Conservation (phyloP, 2,888 invertebrate species). For the Himalopsyche kuldschensis region DNA sequence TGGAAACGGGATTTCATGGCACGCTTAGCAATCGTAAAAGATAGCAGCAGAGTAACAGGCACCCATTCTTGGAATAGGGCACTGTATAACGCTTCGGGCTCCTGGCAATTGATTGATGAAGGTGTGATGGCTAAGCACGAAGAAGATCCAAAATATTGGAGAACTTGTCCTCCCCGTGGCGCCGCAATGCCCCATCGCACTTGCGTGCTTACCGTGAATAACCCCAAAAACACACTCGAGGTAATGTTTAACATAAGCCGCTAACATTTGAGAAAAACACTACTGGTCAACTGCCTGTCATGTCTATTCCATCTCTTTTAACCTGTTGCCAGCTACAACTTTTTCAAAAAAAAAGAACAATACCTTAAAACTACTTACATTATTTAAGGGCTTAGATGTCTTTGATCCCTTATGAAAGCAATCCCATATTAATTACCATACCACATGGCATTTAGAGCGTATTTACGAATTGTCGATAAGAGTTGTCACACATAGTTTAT, state of each 20-base stretch:
- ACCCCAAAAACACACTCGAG: background rate
- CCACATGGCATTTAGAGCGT: too few relatives aligned
- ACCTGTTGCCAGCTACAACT: too few relatives aligned
- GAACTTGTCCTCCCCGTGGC: background rate
- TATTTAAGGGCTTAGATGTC: too few relatives aligned
- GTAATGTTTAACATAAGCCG: background rate
- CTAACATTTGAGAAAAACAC: background rate
- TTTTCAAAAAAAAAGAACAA: too few relatives aligned
- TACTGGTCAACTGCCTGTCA: too few relatives aligned
- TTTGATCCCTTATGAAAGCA: too few relatives aligned
- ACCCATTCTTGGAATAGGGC: background rate
- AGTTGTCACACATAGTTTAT: too few relatives aligned
- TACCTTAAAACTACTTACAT: too few relatives aligned
- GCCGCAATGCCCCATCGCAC: background rate
- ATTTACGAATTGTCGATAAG: too few relatives aligned
- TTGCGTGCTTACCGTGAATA: background rate
- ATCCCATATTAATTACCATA: too few relatives aligned
- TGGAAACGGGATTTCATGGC: background rate
- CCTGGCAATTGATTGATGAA: background rate
- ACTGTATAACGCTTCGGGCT: background rate
- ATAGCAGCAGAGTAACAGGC: too few relatives aligned
- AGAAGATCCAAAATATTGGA: background rate
- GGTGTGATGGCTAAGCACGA: background rate
- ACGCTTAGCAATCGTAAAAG: background rate
- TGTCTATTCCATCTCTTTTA: too few relatives aligned